A percentile compares a stretch with the other conserved stretches of the same genome.
These are phyloP conservation scores for Tipula helvola DNA, from an alignment of 2,888 invertebrate species.

Conservation along the genomic window DNA sequence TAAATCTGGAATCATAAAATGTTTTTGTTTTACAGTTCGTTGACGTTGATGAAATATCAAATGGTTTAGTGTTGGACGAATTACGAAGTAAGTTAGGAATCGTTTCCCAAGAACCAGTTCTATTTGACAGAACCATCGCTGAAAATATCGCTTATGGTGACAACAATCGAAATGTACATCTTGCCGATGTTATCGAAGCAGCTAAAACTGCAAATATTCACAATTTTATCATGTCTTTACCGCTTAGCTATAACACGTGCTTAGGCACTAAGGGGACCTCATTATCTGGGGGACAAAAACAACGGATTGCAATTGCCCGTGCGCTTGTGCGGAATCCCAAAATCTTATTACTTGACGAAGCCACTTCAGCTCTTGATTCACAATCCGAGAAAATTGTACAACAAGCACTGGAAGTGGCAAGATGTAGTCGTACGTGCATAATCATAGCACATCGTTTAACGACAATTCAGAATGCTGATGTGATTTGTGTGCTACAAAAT, in stretches of 20 bases:
- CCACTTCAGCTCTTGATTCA: constrained; percentile 66
- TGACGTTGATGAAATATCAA: constrained; percentile 43
- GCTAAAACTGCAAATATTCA: constrained; percentile 71
- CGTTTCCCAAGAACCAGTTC: constrained; percentile 73
- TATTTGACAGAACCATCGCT: constrained; percentile 69
- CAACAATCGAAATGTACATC: constrained; percentile 49
- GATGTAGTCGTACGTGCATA: constrained; percentile 69
- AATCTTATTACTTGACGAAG: constrained; percentile 60
- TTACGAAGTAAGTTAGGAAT: constrained; percentile 65
- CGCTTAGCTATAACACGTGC: constrained; percentile 63
- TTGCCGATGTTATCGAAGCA: constrained; percentile 60
- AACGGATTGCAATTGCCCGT: constrained; percentile 71
- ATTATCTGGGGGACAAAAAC: constrained; percentile 77
- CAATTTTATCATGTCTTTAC: constrained; percentile 57
- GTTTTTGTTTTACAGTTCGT: constrained; percentile 25
- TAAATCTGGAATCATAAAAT: neutral
- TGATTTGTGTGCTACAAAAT: constrained; percentile 69
- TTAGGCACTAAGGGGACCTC: constrained; percentile 67
- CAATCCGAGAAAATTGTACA: constrained; percentile 71
- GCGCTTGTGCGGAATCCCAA: constrained; percentile 62
- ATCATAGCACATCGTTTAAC: constrained; percentile 78
- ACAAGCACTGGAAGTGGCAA: constrained; percentile 71
- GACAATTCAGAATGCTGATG: constrained; percentile 71
- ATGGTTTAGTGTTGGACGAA: constrained; percentile 49
- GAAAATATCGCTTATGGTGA: constrained; percentile 85